Evolutionary conservation across 2,797 vertebrate genomes (phyloP).

Genomic region (Semotilus atromaculatus): DNA sequence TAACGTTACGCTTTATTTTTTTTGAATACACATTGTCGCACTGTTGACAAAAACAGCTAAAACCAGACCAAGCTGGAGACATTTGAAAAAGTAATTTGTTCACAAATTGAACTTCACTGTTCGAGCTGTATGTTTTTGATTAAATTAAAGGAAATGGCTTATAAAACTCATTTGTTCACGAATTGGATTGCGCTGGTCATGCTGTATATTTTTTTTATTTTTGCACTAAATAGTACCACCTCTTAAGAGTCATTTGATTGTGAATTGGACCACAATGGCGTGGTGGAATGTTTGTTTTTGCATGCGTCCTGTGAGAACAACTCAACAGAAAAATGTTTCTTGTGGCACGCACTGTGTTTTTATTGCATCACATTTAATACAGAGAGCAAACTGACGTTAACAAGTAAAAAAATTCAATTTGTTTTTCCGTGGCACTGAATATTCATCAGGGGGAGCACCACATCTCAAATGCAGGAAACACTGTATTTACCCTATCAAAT

Average conservation of each 20-base stretch:
- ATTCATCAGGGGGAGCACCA: not conserved
- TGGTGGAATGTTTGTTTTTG: not conserved
- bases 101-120: too few species aligned
- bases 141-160: too few species aligned
- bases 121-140: too few species aligned
- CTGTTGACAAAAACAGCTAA: not conserved
- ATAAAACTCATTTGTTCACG: not conserved
- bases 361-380: not conserved
- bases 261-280: not conserved
- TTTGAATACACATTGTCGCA: not conserved
- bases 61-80: not conserved
- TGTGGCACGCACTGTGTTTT: not conserved
- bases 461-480: not conserved
- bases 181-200: not conserved
- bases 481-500: not conserved
- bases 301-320: not conserved
- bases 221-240: not conserved
- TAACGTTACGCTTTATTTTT: too few species aligned
- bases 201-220: not conserved
- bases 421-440: not conserved
- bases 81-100: too few species aligned
- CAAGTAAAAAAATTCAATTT: not conserved
- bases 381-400: not conserved
- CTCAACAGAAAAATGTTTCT: not conserved
- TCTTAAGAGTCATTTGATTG: not conserved